Conservation (phyloP, 23 tunicate genomes). For the Phallusia fumigata region DNA sequence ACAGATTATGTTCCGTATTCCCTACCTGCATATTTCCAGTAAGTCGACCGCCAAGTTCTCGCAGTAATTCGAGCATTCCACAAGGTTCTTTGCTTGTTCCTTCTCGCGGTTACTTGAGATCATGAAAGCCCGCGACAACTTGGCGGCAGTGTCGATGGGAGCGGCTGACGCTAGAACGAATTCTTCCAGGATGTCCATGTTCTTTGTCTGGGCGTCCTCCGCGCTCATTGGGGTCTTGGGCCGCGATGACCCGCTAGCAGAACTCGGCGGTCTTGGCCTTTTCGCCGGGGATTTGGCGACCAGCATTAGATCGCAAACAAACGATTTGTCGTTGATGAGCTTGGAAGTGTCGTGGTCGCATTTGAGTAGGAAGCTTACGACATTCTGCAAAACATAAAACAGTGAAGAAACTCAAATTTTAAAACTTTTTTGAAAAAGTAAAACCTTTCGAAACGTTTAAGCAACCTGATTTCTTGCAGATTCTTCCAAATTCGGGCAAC, state of each 20-base stretch:
- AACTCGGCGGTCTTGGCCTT: background rate
- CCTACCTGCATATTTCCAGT: conserved; percentile 86
- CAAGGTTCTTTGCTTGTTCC: conserved; percentile 71
- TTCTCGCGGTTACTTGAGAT: conserved; percentile 65
- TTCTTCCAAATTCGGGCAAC: too few relatives aligned
- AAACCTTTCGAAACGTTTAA: too few relatives aligned
- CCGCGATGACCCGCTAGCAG: background rate
- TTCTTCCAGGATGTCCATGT: conserved; percentile 83
- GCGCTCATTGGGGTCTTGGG: background rate
- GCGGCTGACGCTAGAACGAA: conserved; percentile 76
- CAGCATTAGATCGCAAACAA: conserved; percentile 73
- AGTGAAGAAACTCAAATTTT: too few relatives aligned
- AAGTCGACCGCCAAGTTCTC: conserved; percentile 78
- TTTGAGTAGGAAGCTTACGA: conserved; percentile 75
- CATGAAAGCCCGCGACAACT: conserved; percentile 71
- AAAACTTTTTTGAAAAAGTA: too few relatives aligned
- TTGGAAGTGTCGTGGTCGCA: conserved; percentile 69
- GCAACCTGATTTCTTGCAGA: too few relatives aligned
- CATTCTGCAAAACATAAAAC: conserved; percentile 41
- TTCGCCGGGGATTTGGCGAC: conserved; percentile 58
- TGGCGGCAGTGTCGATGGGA: conserved; percentile 75
- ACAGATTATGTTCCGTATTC: too few relatives aligned
- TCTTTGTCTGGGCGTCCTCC: conserved; percentile 13
- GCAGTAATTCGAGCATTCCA: conserved; percentile 72
- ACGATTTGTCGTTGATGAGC: conserved; percentile 78